phyloP scores from a whole-genome alignment of 1,140 invertebrate genomes.

The Drosophila setifemur region DNA sequence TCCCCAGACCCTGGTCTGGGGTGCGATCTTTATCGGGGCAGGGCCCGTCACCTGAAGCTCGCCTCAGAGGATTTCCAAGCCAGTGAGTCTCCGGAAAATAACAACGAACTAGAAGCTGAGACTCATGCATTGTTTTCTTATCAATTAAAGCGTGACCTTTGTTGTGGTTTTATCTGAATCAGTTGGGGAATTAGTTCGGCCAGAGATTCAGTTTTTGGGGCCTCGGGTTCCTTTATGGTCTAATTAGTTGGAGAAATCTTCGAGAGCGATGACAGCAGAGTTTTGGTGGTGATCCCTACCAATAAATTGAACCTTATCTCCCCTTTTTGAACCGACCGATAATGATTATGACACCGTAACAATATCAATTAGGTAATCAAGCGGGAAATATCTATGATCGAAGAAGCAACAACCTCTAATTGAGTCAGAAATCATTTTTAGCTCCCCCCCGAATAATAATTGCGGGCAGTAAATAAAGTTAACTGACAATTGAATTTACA shows the following conservation, averaged over 20 bases:
- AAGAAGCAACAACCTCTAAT: constrained; percentile 14
- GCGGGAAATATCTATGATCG: constrained; percentile 45
- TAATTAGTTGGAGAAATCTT: constrained; percentile 77
- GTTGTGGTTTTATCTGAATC: constrained; percentile 74
- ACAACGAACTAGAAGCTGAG: constrained; percentile 24
- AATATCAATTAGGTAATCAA: constrained; percentile 55
- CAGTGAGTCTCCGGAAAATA: constrained; percentile 35
- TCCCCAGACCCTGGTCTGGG: constrained; percentile 19
- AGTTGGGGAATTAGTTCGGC: constrained; percentile 62
- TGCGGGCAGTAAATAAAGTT: constrained; percentile 9
- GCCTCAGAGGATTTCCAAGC: constrained; percentile 61
- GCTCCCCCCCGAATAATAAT: constrained; percentile 1
- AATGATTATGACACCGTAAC: constrained; percentile 55
- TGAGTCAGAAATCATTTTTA: constrained; percentile 36
- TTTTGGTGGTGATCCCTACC: constrained; percentile 18
- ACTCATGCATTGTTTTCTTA: constrained; percentile 68
- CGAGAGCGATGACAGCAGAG: constrained; percentile 56
- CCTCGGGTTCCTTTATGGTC: constrained; percentile 70
- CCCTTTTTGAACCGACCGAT: constrained; percentile 17
- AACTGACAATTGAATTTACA: constrained; percentile 45
- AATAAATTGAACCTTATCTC: constrained; percentile 60
- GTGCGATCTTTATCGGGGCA: constrained; percentile 75
- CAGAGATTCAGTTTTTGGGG: constrained; percentile 31
- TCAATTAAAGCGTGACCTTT: constrained; percentile 80
- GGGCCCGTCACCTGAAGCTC: constrained; percentile 68